phyloP scores from a whole-genome alignment of 2,113 vertebrate genomes.

The Chitala chitala region DNA sequence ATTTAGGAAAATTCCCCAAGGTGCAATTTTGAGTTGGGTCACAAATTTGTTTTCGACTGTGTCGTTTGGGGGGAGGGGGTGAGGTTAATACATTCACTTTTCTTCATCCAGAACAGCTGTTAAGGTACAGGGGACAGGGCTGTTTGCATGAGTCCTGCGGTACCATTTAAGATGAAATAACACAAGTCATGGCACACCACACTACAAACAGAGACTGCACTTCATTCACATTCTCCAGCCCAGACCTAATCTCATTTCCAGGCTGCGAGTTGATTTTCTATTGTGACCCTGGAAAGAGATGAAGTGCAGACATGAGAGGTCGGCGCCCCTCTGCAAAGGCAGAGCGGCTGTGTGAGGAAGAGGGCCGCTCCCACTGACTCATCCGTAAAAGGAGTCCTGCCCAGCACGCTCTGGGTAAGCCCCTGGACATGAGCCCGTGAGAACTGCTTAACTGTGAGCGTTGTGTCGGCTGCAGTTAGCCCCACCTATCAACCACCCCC shows the following conservation, averaged over 20 bases:
- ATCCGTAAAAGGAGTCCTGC: background rate
- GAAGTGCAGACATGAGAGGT: background rate
- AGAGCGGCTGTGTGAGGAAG: conserved; percentile 3
- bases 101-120: background rate
- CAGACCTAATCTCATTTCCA: background rate
- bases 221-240: background rate
- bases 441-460: background rate
- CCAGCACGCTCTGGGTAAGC: background rate
- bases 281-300: conserved; percentile 15
- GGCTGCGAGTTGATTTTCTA: background rate
- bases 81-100: background rate
- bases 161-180: conserved; percentile 3
- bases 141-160: background rate
- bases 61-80: background rate
- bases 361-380: conserved; percentile 14
- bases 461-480: no score
- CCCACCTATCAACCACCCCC: no score
- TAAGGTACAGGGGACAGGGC: background rate
- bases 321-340: background rate
- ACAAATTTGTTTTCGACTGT: no score
- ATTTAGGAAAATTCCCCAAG: background rate
- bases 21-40: no score
- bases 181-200: background rate
- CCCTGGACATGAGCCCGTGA: conserved; percentile 10
- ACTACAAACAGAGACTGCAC: background rate